Base-by-base conservation (phyloP, 2,888 invertebrate genomes). In the Acanthococcus lagerstroemiae region DNA sequence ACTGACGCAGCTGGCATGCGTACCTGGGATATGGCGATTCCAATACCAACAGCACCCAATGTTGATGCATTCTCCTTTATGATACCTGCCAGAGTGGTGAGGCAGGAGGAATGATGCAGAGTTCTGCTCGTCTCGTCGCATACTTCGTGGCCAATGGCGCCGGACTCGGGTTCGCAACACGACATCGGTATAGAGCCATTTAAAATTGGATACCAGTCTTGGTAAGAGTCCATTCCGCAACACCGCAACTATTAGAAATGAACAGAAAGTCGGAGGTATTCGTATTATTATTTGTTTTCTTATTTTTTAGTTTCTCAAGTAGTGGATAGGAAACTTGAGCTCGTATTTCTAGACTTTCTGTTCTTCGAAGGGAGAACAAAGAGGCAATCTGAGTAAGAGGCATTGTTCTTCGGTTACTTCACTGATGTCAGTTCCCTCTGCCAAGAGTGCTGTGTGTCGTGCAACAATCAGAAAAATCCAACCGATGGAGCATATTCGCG, bases 21-120 rank as follows among this genome's bases (percentile, higher is more conserved):
- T 60, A 71, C 71, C 70, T 71, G 71, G 26, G 70, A 58, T 52
- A 70, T 63, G 1, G 69, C 71, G 37, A 71, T 69, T 26, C 68
- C 69, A 27, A 71, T 68, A 3, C 68, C 68, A 50, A 70, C 69
- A 27, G 66, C 56, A 25, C 70, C 70, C 27, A 71, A 65, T 6
- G 60, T 69, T 22, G 68, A 60, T 1, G 70, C 65, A 65, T 70
- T 70, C 30, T 70, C 69, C 22, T 63, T 66, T 25, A 71, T 68
- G 46, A 69, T 68, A 15, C 52, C 48, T 1, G 61, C 57, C 24
- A 71, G 52, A 15, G 68, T 61, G 3, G 55, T 57, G 15, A 70
- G 65, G 54, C 71, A 71, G 2, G 71, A 69, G 26, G 65, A 50
- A 1, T 57, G 45, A 30, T 67, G 67, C 25, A 71, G 37, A 27